Percentiles rank a stretch among this genome's conserved stretches.
These are phyloP conservation scores for Lepidochitona cinerea DNA, from an alignment of 2,888 invertebrate genomes.

Conservation along the genomic window DNA sequence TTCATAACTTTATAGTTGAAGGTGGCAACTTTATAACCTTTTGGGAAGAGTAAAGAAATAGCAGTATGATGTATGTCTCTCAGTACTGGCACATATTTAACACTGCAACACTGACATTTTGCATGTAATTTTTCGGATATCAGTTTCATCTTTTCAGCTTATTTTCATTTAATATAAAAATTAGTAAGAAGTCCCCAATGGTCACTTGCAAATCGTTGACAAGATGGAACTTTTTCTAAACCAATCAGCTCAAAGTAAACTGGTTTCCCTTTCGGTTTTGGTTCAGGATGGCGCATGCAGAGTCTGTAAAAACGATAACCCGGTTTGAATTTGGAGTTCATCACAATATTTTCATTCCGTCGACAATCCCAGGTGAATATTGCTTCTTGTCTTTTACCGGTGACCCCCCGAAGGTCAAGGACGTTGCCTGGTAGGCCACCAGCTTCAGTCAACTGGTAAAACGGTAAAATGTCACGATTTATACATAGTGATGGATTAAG, in stretches of 20 bases:
- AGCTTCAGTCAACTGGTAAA: constrained; percentile 48
- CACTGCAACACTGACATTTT: too few species aligned
- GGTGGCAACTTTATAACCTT: too few species aligned
- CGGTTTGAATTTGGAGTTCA: constrained; percentile 61
- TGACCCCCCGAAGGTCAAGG: constrained; percentile 73
- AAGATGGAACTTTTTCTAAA: constrained; percentile 70
- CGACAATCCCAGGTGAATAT: constrained; percentile 75
- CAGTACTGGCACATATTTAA: too few species aligned
- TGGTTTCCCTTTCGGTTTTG: constrained; percentile 50
- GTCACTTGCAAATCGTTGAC: constrained; percentile 73
- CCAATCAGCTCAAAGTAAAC: constrained; percentile 73
- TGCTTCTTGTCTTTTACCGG: constrained; percentile 71
- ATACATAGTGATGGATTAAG: too few species aligned
- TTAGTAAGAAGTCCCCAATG: constrained; percentile 72
- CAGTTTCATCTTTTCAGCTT: too few species aligned
- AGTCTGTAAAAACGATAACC: constrained; percentile 73
- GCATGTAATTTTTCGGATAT: too few species aligned
- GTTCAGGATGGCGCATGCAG: constrained; percentile 61
- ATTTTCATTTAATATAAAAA: constrained; percentile 35
- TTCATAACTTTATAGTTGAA: too few species aligned
- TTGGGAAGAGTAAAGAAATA: too few species aligned
- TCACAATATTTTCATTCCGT: constrained; percentile 73
- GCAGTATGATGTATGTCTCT: too few species aligned
- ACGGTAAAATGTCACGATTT: too few species aligned
- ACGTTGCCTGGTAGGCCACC: constrained; percentile 69